Conservation (phyloP, 2,113 vertebrate genomes). For the Perca schrenkii region DNA sequence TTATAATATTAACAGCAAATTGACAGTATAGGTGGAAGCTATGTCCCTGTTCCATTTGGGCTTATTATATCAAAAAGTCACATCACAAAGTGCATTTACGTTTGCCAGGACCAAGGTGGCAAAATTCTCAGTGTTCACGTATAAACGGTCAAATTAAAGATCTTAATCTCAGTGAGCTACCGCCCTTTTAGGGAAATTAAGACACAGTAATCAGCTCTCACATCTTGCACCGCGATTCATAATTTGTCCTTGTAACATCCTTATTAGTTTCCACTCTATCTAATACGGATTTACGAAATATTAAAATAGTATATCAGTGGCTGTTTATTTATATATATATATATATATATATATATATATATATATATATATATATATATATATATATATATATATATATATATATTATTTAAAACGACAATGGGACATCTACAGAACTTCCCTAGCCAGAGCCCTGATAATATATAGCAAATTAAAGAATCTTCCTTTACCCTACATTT, state of each 20-base stretch:
- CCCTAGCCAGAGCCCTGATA: neutral
- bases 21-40: neutral
- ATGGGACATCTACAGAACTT: neutral
- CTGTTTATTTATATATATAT: neutral
- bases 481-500: neutral
- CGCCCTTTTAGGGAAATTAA: conserved; percentile 48
- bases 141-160: conserved; percentile 52
- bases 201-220: conserved; percentile 28
- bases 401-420: neutral
- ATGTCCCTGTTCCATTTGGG: neutral
- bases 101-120: neutral
- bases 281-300: conserved; percentile 9
- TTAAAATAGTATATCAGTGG: neutral
- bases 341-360: too few species aligned
- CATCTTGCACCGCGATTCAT: conserved; percentile 27
- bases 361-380: too few species aligned
- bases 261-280: conserved; percentile 27
- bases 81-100: neutral
- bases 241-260: conserved; percentile 29
- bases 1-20: neutral
- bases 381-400: too few species aligned
- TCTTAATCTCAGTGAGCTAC: conserved; percentile 38
- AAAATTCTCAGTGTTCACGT: conserved; percentile 1
- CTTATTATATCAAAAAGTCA: neutral
- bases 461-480: conserved; percentile 3